Conservation (phyloP, 2,888 invertebrate genomes). For the Drosophila neonasuta region DNA sequence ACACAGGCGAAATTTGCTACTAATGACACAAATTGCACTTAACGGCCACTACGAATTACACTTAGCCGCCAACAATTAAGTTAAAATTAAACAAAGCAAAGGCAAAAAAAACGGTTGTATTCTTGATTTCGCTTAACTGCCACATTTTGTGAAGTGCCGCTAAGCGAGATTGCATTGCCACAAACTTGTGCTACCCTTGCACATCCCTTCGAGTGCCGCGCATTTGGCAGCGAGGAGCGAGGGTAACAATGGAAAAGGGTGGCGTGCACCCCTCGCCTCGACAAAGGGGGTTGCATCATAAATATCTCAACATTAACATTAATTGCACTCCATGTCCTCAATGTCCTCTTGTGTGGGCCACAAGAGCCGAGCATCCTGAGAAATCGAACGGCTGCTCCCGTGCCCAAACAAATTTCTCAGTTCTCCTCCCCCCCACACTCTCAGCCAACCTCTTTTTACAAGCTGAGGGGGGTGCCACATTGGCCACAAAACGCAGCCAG, state of each 20-base stretch:
- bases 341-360: constrained; percentile 80
- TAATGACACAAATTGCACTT: not conserved
- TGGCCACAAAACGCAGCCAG: constrained; percentile 61
- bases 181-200: not conserved
- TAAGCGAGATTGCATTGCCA: not conserved
- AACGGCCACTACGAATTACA: too few relatives aligned
- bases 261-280: constrained; percentile 39
- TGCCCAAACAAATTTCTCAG: constrained; percentile 4
- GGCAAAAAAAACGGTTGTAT: too few relatives aligned
- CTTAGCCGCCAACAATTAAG: not conserved
- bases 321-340: constrained; percentile 81
- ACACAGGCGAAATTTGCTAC: too few relatives aligned
- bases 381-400: constrained; percentile 68
- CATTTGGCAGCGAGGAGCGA: not conserved
- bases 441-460: constrained; percentile 8
- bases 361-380: constrained; percentile 68
- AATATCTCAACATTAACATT: constrained; percentile 80
- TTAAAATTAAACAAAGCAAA: not conserved
- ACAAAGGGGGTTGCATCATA: constrained; percentile 74
- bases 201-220: not conserved
- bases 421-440: not conserved
- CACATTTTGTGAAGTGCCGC: not conserved
- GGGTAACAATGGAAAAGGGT: constrained; percentile 39
- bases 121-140: not conserved
- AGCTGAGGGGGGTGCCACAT: constrained; percentile 52